Conservation (phyloP, 1,140 invertebrate genomes). For the Pseudachorutes palmiensis region DNA sequence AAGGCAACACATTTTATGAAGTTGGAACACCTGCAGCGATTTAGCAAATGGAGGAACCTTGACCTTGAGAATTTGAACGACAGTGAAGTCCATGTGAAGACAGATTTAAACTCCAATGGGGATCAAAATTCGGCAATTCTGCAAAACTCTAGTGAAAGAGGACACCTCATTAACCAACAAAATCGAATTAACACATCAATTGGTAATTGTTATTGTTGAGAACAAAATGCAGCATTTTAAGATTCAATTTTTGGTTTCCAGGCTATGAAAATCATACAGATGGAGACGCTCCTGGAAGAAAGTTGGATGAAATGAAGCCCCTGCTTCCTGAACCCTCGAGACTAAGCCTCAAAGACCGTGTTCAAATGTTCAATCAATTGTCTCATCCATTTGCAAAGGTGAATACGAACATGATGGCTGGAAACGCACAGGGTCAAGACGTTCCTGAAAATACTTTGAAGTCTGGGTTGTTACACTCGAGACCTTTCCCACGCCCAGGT, state of each 20-base stretch:
- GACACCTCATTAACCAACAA: not conserved
- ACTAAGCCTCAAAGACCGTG: slow-evolving; percentile 25
- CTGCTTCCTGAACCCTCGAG: slow-evolving; percentile 24
- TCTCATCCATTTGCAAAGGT: not conserved
- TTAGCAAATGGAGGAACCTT: slow-evolving; percentile 34
- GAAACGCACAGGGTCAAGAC: too few relatives aligned
- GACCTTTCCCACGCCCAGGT: not conserved
- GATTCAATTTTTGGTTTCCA: too few relatives aligned
- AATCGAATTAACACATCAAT: too few relatives aligned
- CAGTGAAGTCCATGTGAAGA: not conserved
- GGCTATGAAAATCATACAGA: too few relatives aligned
- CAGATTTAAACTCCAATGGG: not conserved
- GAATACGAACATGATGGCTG: not conserved
- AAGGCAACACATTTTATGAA: slow-evolving; percentile 36
- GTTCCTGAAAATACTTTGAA: too few relatives aligned
- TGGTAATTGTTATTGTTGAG: too few relatives aligned
- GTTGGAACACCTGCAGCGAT: slow-evolving; percentile 35
- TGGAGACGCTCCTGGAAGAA: too few relatives aligned
- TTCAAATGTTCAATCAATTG: slow-evolving; percentile 25
- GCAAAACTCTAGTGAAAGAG: not conserved
- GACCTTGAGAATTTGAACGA: not conserved
- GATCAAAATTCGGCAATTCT: not conserved
- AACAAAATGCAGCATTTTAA: too few relatives aligned
- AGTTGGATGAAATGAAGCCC: too few relatives aligned
- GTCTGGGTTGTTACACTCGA: too few relatives aligned